These are phyloP conservation scores for Noctua janthe DNA, from an alignment of 2,888 invertebrate species.

Conservation along the genomic window DNA sequence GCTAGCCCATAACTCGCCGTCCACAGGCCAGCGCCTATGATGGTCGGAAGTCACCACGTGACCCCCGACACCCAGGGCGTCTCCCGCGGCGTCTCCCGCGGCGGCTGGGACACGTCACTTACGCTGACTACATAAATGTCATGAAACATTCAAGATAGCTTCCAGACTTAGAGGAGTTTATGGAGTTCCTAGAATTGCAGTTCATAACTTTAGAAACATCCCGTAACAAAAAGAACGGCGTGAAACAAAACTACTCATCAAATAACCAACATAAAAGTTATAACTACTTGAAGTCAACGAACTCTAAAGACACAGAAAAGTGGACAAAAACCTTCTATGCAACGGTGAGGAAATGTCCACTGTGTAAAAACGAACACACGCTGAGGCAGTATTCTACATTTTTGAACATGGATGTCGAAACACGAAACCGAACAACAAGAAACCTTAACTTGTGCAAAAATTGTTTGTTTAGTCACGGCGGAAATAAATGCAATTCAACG, in stretches of 20 bases:
- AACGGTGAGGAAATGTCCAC: neutral
- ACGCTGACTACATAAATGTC: conserved; percentile 4
- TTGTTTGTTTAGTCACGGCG: conserved; percentile 5
- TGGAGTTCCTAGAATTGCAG: conserved; percentile 3
- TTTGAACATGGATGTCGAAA: conserved; percentile 8
- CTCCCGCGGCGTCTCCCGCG: no score
- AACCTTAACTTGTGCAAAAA: conserved; percentile 4
- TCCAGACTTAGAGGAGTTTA: conserved; percentile 5
- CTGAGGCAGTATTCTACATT: conserved; percentile 9
- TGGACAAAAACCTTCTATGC: conserved; percentile 7
- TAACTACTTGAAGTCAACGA: neutral
- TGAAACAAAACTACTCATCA: neutral
- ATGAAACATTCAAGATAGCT: conserved; percentile 14
- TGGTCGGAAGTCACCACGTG: no score
- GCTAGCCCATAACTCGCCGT: no score
- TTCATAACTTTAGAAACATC: conserved; percentile 12
- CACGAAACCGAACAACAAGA: neutral
- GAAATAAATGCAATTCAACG: conserved; percentile 6
- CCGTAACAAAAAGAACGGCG: neutral
- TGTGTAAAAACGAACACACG: neutral
- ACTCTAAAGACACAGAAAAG: conserved; percentile 10
- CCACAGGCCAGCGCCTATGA: no score
- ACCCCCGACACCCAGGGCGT: no score
- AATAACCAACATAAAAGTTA: neutral
- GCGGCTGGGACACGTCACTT: no score